Evolutionary conservation across 1,140 invertebrate genomes (phyloP).

Genomic region (Aplysia californica): DNA sequence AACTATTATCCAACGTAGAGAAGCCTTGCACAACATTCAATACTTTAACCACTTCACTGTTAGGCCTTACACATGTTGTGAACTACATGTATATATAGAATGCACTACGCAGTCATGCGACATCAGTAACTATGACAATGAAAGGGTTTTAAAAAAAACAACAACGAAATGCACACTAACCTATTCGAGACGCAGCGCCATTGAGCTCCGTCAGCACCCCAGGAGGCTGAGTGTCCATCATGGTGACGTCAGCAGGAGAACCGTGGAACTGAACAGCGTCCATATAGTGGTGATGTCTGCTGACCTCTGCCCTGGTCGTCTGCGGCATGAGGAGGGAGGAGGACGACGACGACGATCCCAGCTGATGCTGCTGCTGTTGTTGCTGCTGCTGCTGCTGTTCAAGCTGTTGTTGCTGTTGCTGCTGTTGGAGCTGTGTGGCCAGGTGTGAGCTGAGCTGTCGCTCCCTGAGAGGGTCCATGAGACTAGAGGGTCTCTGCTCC

Average conservation of each 20-base stretch:
- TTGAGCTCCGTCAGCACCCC: not conserved
- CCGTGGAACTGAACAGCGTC: too few species aligned
- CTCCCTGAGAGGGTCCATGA: conserved; percentile 13
- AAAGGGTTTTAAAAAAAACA: too few species aligned
- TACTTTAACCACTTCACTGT: too few species aligned
- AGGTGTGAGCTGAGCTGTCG: conserved; percentile 9
- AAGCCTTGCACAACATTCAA: too few species aligned
- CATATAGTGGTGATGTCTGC: too few species aligned
- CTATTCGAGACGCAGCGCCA: not conserved
- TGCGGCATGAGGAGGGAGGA: too few species aligned
- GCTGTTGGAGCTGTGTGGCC: not conserved
- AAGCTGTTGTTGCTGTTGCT: not conserved
- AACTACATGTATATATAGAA: not conserved
- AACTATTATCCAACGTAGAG: too few species aligned
- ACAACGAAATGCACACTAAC: not conserved
- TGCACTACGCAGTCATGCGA: too few species aligned
- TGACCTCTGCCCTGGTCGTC: too few species aligned
- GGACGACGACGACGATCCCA: too few species aligned
- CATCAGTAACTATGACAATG: too few species aligned
- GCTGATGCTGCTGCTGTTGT: not conserved
- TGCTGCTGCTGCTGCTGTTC: not conserved
- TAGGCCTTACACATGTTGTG: not conserved
- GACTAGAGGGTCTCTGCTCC: not conserved
- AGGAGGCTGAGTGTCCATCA: not conserved
- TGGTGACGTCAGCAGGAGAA: too few species aligned